Percentiles rank a stretch among this genome's conserved stretches.
phyloP scores from a whole-genome alignment of 2,797 vertebrate genomes.

The Parotocinclus haroldoi region DNA sequence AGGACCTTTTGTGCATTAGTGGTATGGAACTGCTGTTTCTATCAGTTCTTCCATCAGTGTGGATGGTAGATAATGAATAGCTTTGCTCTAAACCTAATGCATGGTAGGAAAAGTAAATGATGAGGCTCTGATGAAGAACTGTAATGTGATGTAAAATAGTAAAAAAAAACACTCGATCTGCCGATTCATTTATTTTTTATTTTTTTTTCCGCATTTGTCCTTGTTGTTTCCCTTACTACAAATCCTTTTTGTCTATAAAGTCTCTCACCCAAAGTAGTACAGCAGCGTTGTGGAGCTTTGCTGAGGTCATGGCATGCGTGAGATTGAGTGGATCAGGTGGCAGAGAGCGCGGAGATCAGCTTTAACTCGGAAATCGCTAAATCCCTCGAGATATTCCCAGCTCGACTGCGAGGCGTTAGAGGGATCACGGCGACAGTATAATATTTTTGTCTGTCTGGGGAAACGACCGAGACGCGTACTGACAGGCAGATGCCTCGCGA shows the following conservation, averaged over 20 bases:
- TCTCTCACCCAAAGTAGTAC: not conserved
- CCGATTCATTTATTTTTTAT: not conserved
- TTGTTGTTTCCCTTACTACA: not conserved
- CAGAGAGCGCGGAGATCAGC: slow-evolving; percentile 59
- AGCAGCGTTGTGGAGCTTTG: slow-evolving; percentile 13
- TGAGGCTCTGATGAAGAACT: no score
- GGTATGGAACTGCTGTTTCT: no score
- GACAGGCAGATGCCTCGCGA: slow-evolving; percentile 52
- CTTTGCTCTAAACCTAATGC: no score
- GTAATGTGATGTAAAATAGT: no score
- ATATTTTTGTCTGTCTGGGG: slow-evolving; percentile 58
- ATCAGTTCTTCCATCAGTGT: no score
- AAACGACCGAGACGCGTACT: slow-evolving; percentile 22
- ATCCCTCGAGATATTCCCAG: slow-evolving; percentile 79
- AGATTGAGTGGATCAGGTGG: slow-evolving; percentile 2
- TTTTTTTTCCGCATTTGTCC: not conserved
- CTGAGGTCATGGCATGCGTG: slow-evolving; percentile 20
- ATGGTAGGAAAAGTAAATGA: no score
- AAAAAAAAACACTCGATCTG: no score
- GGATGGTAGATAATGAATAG: no score
- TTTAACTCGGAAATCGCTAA: slow-evolving; percentile 68
- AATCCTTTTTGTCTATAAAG: slow-evolving; percentile 9
- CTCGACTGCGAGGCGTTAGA: slow-evolving; percentile 77
- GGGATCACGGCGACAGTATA: slow-evolving; percentile 72
- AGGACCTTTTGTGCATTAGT: no score